These are phyloP conservation scores for Drosophila demipolita DNA, from an alignment of 2,888 invertebrate species.

Conservation along the genomic window DNA sequence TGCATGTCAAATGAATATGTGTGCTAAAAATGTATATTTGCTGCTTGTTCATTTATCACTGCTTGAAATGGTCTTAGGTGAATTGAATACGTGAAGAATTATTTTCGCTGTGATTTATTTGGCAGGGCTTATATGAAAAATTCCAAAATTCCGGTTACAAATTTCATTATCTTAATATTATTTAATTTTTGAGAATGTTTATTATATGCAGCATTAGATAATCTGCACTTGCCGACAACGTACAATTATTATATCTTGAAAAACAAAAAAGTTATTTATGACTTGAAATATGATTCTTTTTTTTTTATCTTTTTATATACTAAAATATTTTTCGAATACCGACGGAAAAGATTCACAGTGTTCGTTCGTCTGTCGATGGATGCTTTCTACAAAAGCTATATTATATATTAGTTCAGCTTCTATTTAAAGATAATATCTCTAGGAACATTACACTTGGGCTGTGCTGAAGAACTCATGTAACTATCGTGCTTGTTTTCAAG, in stretches of 20 bases:
- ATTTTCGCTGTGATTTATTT: neutral
- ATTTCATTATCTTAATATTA: neutral
- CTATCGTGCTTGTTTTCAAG: constrained; percentile 2
- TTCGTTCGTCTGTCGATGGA: neutral
- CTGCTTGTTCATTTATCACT: neutral
- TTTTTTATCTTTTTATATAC: neutral
- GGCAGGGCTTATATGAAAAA: neutral
- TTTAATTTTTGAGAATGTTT: fast-evolving
- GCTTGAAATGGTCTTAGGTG: neutral
- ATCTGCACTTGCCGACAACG: neutral
- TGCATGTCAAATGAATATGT: neutral
- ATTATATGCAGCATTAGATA: neutral
- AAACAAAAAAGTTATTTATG: neutral
- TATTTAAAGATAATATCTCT: neutral
- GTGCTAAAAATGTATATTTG: neutral
- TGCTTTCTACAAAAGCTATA: neutral
- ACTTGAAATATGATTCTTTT: neutral
- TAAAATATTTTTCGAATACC: neutral
- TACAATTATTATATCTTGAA: neutral
- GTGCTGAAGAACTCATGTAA: constrained; percentile 1
- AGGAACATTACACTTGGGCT: neutral
- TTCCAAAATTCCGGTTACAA: neutral
- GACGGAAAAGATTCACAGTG: neutral
- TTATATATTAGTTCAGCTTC: neutral
- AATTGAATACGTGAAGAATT: neutral